Conservation (phyloP, 30 jellyfish, hydroid and myxozoan species). For the Cassiopea andromeda region DNA sequence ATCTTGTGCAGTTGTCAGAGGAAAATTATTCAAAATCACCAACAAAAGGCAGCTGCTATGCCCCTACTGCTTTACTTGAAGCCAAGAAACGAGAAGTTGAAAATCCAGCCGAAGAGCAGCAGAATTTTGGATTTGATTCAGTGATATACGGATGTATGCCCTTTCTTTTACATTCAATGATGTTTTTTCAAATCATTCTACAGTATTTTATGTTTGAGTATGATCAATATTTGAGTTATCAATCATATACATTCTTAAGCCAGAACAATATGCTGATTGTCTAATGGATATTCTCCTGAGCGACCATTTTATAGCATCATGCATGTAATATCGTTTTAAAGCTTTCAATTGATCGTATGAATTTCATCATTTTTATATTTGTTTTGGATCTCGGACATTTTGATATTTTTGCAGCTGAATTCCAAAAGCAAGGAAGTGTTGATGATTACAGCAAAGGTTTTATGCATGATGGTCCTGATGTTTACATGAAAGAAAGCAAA, state of each 20-base stretch:
- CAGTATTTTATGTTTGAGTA: neutral
- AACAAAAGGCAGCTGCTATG: constrained; percentile 45
- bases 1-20: constrained; percentile 67
- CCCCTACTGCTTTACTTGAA: constrained; percentile 67
- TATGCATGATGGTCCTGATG: constrained; percentile 78
- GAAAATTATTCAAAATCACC: constrained; percentile 68
- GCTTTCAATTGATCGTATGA: too few species aligned
- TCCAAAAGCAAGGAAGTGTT: constrained; percentile 37
- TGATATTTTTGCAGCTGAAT: constrained; percentile 8
- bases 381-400: neutral
- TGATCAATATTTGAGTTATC: too few species aligned
- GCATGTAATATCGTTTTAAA: too few species aligned
- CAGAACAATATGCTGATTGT: too few species aligned
- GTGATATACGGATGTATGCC: neutral
- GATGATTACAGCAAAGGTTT: constrained; percentile 55
- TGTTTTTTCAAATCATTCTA: neutral
- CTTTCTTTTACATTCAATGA: neutral
- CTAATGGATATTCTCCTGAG: too few species aligned
- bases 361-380: neutral
- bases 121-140: constrained; percentile 13
- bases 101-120: constrained; percentile 52
- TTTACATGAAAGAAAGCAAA: constrained; percentile 40
- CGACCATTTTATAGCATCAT: too few species aligned
- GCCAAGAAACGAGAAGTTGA: constrained; percentile 67
- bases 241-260: too few species aligned